Evolutionary conservation across 37 sponge, comb jelly and placozoan genomes (phyloP), one percentile per base, ranked within the genome.

Genomic region (Axinella damicornis): DNA sequence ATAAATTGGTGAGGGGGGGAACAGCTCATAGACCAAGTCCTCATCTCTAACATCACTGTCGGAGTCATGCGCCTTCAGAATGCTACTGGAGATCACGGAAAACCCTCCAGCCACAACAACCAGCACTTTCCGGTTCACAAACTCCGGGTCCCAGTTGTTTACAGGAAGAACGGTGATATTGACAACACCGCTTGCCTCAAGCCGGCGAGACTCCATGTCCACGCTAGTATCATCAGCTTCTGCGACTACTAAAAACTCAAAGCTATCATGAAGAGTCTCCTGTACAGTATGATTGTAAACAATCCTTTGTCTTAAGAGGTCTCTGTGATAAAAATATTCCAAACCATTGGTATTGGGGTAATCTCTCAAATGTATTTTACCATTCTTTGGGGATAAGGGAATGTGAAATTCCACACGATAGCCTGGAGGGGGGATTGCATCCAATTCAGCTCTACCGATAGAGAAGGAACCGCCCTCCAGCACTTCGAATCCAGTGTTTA

Each of bases 91-190:
- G 59, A 84, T 78, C 31, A 55, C 40, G 28, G 53, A 57, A 19
- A 41, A 30, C 4, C 67, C 73, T 12, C 84, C 79, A 25, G 78
- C 53, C 0, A 89, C 66, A 13, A 65, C 53, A 5, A 66, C n/a
- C 0, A 14, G 28, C 17, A 27, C 36, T 0, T 22, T 39, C 19
- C 28, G n/a, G 52, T 24, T 39, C 1, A 40, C 27, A 24, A 62
- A 22, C 15, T 28, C 61, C 2, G 91, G 91, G 39, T 27, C n/a
- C 30, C 82, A 52, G 46, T 91, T 71, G 37, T 91, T 91, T 39
- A 81, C 73, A 28, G 81, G 78, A 0, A 57, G 36, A 19, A 91
- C 62, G n/a, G 37, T 77, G 35, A 91, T 91, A 31, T 68, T 78
- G 64, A 82, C 77, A 12, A 81, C 52, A 35, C 69, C 77, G 0